phyloP scores from a whole-genome alignment of 1,140 invertebrate genomes.

The Coenobita brevimanus region DNA sequence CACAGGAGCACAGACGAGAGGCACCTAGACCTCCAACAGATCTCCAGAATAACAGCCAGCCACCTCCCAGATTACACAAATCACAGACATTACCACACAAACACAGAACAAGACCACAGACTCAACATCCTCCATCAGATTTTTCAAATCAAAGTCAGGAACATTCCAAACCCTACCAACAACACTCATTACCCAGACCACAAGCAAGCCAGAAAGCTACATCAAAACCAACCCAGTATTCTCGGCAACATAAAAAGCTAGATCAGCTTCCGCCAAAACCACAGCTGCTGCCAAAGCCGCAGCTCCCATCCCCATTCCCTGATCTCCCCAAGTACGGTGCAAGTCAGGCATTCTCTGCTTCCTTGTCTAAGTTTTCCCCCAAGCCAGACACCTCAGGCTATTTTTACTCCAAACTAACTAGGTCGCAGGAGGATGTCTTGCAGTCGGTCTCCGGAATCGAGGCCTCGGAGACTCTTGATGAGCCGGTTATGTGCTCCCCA shows the following conservation, averaged over 20 bases:
- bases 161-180: too few relatives aligned
- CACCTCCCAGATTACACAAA: neutral
- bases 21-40: neutral
- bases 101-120: too few relatives aligned
- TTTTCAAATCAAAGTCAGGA: too few relatives aligned
- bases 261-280: neutral
- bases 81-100: neutral
- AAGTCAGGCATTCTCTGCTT: conserved; percentile 61
- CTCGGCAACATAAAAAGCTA: too few relatives aligned
- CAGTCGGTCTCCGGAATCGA: conserved; percentile 45
- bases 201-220: too few relatives aligned
- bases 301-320: conserved; percentile 16
- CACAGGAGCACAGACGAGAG: neutral
- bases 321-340: conserved; percentile 58
- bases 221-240: too few relatives aligned
- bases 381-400: conserved; percentile 50
- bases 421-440: conserved; percentile 41
- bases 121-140: too few relatives aligned
- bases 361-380: conserved; percentile 54
- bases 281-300: neutral
- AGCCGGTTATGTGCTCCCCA: conserved; percentile 15
- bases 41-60: neutral
- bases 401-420: conserved; percentile 63
- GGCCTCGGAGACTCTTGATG: conserved; percentile 48
- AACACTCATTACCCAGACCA: too few relatives aligned